Base-by-base conservation (phyloP, 2,797 vertebrate species). In the Microctenopoma stevenorrisi region DNA sequence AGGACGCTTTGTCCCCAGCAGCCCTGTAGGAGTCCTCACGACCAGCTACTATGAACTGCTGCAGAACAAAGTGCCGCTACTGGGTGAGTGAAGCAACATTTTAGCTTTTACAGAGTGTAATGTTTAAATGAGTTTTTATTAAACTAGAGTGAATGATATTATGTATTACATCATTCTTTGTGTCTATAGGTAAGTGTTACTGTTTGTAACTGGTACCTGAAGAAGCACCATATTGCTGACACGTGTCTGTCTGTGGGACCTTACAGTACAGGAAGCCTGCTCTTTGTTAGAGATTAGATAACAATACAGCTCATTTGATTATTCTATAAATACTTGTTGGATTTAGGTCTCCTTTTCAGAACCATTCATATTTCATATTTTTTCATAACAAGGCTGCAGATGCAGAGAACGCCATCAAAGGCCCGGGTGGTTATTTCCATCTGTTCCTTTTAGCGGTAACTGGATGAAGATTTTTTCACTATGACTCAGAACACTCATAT, bases 61-160 rank as follows among this genome's bases (percentile, higher is more conserved):
- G 79, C 98, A 99, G 93, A 99, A 99, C 94, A 99, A 99, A 96
- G 96, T 97, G 67, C 97, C 98, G 71, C 93, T 99, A 71, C 94
- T 98, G 79, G 98, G 98, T 99, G 92, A 96, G 96, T 84, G 67
- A 26, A 40, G 14, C 47, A 18, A 22, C 22, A 22, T 22, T 22
- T 22, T 22, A 22, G 22, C 22, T 22, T 22, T 22, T 22, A 2
- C 22, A 22, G 22, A 22, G 22, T 22, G 22, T 22, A 22, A 22
- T 22, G 22, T 22, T 22, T 22, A 22, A 22, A 22, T 22, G 22
- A 22, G 22, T 22, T 22, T 22, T 22, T 22, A 2, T 22, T 22
- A 22, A 22, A 22, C 22, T 22, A 22, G 22, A 22, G 22, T 22
- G 22, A 22, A 22, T 22, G 22, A 2, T 22, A 22, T 22, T 22